Percentiles rank a stretch among this genome's conserved stretches.
Conservation (phyloP, 2,113 vertebrate genomes). For the Lonchura striata region DNA sequence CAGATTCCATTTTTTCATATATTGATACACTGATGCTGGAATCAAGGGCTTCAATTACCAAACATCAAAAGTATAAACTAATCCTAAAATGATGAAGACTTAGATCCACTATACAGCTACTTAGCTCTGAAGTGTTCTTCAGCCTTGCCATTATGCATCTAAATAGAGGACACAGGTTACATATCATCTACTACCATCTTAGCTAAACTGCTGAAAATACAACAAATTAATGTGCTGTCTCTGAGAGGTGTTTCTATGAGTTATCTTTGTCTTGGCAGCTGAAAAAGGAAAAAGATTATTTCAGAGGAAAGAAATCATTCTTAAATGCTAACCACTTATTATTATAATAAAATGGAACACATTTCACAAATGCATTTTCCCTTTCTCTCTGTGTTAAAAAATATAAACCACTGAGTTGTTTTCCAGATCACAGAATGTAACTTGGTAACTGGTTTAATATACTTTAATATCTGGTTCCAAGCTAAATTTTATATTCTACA, state of each 20-base stretch:
- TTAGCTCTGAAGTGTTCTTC: neutral
- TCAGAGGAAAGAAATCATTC: neutral
- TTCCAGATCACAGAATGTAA: neutral
- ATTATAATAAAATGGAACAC: neutral
- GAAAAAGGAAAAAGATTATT: neutral
- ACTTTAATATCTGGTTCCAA: neutral
- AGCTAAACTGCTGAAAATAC: neutral
- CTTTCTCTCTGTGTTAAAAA: neutral
- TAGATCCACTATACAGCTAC: neutral
- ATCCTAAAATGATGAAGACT: neutral
- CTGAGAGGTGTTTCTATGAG: neutral
- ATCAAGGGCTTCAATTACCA: neutral
- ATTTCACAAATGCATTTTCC: neutral
- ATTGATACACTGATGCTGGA: neutral
- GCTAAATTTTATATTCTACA: neutral
- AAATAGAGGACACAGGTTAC: neutral
- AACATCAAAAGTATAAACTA: neutral
- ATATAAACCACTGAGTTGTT: neutral
- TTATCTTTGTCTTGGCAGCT: neutral
- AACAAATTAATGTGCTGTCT: neutral
- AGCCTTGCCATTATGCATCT: neutral
- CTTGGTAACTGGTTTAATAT: neutral
- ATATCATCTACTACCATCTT: neutral
- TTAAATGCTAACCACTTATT: fast-evolving
- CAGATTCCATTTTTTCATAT: neutral